These are phyloP conservation scores for Cremastobaeus sp. DNA, from an alignment of 2,888 invertebrate genomes.

Conservation along the genomic window DNA sequence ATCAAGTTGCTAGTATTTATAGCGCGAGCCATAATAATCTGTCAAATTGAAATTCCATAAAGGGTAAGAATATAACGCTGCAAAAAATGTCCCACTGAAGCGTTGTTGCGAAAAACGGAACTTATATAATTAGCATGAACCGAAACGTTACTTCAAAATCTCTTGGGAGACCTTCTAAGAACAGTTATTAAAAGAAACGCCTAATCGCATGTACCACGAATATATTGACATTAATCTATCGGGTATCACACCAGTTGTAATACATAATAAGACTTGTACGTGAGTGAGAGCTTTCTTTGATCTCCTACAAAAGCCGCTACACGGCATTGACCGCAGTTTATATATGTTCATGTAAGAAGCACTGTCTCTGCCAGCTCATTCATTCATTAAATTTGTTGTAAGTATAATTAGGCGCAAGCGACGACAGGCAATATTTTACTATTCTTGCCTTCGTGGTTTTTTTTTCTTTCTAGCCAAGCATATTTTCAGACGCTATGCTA, in stretches of 20 bases:
- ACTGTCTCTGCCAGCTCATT: constrained; percentile 76
- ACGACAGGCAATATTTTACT: constrained; percentile 56
- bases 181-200: not conserved
- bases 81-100: no score
- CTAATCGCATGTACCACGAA: constrained; percentile 20
- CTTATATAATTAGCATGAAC: no score
- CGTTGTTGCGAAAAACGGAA: no score
- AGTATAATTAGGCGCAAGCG: constrained; percentile 73
- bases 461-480: no score
- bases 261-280: constrained; percentile 57
- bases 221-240: constrained; percentile 43
- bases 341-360: constrained; percentile 74
- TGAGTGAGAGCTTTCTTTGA: constrained; percentile 72
- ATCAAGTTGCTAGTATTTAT: no score
- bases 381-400: constrained; percentile 78
- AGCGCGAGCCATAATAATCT: no score
- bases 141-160: no score
- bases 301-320: constrained; percentile 76
- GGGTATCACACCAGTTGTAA: constrained; percentile 47
- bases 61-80: no score
- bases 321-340: constrained; percentile 78
- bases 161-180: no score
- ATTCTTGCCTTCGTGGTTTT: constrained; percentile 39
- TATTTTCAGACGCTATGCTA: no score
- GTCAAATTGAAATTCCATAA: no score